phyloP scores from a whole-genome alignment of 2,113 vertebrate species.

The Campylorhamphus procurvoides region DNA sequence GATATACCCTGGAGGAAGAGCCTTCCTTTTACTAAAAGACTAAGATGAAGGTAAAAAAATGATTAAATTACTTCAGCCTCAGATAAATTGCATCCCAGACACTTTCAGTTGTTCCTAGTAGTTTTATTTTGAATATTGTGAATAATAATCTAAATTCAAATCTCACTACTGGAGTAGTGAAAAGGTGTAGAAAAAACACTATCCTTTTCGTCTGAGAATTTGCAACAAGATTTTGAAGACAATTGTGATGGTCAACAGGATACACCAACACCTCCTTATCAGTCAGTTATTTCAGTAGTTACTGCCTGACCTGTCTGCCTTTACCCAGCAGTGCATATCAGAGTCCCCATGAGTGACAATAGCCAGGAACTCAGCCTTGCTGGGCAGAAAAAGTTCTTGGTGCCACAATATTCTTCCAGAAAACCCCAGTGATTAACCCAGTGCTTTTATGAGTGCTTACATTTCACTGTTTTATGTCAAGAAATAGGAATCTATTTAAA shows the following conservation, averaged over 20 bases:
- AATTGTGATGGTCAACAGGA: not conserved
- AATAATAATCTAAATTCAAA: slow-evolving; percentile 1
- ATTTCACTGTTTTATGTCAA: not conserved
- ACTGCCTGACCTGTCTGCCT: not conserved
- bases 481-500: not conserved
- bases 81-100: not conserved
- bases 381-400: not conserved
- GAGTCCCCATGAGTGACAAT: accelerated
- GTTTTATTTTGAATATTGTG: slow-evolving; percentile 20
- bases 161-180: not conserved
- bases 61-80: not conserved
- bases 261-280: not conserved
- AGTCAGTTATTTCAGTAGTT: not conserved
- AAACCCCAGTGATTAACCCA: not conserved
- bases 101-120: not conserved
- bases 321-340: not conserved
- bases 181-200: not conserved
- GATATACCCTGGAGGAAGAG: not conserved
- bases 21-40: not conserved
- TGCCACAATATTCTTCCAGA: not conserved
- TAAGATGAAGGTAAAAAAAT: slow-evolving; percentile 29
- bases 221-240: not conserved
- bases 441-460: not conserved
- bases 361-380: not conserved
- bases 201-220: not conserved